phyloP scores from a whole-genome alignment of 2,888 invertebrate species.

The Stegophylla sp. region DNA sequence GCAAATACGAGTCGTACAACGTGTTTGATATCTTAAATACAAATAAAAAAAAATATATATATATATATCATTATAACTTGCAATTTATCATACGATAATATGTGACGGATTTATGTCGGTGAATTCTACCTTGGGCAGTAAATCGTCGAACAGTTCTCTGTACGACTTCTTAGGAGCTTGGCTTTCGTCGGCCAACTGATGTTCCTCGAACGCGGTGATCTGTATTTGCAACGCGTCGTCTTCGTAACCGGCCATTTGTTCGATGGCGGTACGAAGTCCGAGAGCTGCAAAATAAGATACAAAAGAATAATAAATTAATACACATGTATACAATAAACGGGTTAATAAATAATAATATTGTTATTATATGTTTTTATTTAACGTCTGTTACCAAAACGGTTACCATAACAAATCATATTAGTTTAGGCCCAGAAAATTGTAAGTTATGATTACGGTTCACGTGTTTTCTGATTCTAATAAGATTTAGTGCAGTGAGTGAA shows the following conservation, averaged over 20 bases:
- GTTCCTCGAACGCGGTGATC: constrained; percentile 63
- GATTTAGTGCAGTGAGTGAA: too few relatives aligned
- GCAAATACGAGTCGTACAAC: constrained; percentile 50
- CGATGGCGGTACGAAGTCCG: constrained; percentile 35
- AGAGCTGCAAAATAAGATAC: not conserved
- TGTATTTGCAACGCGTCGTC: constrained; percentile 63
- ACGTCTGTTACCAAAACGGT: too few relatives aligned
- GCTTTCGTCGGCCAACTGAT: constrained; percentile 63
- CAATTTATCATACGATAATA: not conserved
- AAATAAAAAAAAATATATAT: not conserved
- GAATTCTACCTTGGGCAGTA: constrained; percentile 63
- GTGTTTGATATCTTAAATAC: constrained; percentile 46
- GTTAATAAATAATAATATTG: not conserved
- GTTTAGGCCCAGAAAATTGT: not conserved
- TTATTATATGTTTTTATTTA: not conserved
- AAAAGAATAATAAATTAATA: not conserved
- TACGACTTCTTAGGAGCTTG: constrained; percentile 62
- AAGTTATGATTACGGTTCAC: too few relatives aligned
- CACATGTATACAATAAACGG: not conserved
- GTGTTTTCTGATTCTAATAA: too few relatives aligned
- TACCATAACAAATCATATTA: not conserved
- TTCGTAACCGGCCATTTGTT: constrained; percentile 59
- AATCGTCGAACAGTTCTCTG: constrained; percentile 63
- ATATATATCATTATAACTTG: too few relatives aligned
- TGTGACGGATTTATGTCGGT: not conserved